Conservation (phyloP, 2,113 vertebrate genomes). For the Nipponia nippon region DNA sequence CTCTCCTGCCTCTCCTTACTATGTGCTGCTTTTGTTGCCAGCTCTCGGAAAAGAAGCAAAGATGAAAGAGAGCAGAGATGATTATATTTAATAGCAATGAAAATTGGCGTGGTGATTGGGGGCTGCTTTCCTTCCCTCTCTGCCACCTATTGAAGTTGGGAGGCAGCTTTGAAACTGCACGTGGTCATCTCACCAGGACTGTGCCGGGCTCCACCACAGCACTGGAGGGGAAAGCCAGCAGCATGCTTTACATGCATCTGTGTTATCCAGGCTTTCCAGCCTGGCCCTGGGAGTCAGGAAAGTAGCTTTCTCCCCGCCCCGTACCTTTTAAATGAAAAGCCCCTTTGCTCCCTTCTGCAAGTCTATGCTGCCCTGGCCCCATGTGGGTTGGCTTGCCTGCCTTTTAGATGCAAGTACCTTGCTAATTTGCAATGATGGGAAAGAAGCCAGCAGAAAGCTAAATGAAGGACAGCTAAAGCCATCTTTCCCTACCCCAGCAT, state of each 20-base stretch:
- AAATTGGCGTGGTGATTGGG: neutral
- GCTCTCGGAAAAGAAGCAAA: neutral
- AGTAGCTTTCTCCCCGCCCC: neutral
- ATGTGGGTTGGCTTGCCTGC: accelerated
- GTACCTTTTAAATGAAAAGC: neutral
- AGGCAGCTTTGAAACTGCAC: neutral
- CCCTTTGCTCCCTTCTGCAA: neutral
- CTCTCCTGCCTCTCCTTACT: neutral
- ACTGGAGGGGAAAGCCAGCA: neutral
- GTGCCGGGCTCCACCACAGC: accelerated
- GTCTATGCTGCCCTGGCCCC: neutral
- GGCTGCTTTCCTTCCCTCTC: neutral
- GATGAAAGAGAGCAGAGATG: conserved; percentile 34
- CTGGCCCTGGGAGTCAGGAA: neutral
- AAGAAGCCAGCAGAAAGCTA: neutral
- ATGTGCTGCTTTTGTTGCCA: neutral
- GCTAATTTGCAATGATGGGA: neutral
- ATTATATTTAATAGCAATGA: conserved; percentile 25
- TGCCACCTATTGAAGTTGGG: neutral
- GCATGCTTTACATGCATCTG: accelerated
- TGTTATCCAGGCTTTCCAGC: neutral
- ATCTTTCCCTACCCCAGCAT: neutral
- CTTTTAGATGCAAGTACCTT: neutral
- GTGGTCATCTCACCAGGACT: neutral
- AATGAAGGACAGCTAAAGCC: neutral